Evolutionary conservation across 2,797 vertebrate genomes (phyloP), one percentile per base, ranked within the genome.

Genomic region (Caiman crocodilus): DNA sequence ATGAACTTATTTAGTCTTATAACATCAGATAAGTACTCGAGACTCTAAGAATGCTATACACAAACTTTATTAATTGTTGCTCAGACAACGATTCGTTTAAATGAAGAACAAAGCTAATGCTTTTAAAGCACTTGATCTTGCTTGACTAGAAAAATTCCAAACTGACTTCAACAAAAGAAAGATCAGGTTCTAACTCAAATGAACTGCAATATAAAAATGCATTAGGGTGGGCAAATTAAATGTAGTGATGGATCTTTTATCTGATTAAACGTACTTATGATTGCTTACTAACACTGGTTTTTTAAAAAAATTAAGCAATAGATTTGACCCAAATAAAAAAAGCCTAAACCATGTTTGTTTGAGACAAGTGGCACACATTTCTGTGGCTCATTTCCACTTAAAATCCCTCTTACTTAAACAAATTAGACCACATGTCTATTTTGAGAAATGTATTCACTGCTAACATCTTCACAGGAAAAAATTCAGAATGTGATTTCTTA

Each of bases 301-400:
- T 95, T 87, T 95, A 91, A 64, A 91, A 95, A 64, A 94, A 95
- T 63, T 69, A 89, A 94, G 82, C 83, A 96, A 93, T 92, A 85
- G 59, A 84, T 90, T 71, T 88, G 57, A 69, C 81, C 94, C 94
- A 42, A 11, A 88, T 82, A 82, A 86, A 90, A 90, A 95, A 91
- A 90, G 87, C 17, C 57, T 50, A 88, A 87, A 91, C 67, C 82
- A 76, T 93, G 81, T 95, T 96, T 97, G 93, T 88, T 96, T 97
- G 96, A 96, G 90, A 93, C 94, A 96, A 96, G 93, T 88, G 91
- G 90, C 85, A 87, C 76, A 86, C 74, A 84, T 95, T 90, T 85
- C 88, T 93, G 93, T 80, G 77, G 94, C 79, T 94, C 76, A 87
- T 84, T 93, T 96, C 87, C 93, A 91, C 91, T 96, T 95, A 95